Base-by-base conservation (phyloP, 2,113 vertebrate genomes). In the Myotis lucifugus region DNA sequence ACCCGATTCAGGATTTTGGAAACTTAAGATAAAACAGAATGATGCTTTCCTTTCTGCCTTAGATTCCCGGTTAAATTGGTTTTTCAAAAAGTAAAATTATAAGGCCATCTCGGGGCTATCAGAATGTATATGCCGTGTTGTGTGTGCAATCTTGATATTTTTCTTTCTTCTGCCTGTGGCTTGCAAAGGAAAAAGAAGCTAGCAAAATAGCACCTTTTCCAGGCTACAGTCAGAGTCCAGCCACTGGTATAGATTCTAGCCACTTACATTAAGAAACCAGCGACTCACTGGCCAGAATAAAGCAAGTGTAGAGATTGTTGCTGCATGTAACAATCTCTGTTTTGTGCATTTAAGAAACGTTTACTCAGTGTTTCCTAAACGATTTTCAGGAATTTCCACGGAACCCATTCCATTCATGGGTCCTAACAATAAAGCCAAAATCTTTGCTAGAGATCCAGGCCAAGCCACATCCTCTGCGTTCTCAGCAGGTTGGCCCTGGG, bases 131-230 rank as follows among this genome's bases (percentile, higher is more conserved):
- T 50, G 21, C n/a, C 25, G 23, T 42, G 10, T 15, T 78, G 1
- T 50, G n/a, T n/a, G 14, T 89, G 14, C 15, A 19, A 7, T 37
- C 54, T 96, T 94, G 54, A 46, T 56, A 5, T 40, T 27, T 86
- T 61, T 84, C 32, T 77, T 89, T 56, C 11, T 85, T 73, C 67
- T 85, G 13, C 48, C 67, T 87, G 11, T 85, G 69, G 18, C 29
- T 94, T 74, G 48, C 40, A 61, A 85, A 93, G 77, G 72, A 72
- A 70, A 67, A 27, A 70, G 87, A 82, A 94, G 6, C 13, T 89
- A 67, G 21, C 74, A 46, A 73, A 61, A 52, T 46, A 54, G 19
- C 15, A 78, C 19, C 46, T 34, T 40, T 86, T 69, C 48, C 5
- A 67, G 46, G n/a, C 54, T n/a, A 6, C 69, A n/a, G 37, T 83